Evolutionary conservation across 2,797 vertebrate species (phyloP), one percentile per base, ranked within the genome.

Genomic region (Sciaenops ocellatus): DNA sequence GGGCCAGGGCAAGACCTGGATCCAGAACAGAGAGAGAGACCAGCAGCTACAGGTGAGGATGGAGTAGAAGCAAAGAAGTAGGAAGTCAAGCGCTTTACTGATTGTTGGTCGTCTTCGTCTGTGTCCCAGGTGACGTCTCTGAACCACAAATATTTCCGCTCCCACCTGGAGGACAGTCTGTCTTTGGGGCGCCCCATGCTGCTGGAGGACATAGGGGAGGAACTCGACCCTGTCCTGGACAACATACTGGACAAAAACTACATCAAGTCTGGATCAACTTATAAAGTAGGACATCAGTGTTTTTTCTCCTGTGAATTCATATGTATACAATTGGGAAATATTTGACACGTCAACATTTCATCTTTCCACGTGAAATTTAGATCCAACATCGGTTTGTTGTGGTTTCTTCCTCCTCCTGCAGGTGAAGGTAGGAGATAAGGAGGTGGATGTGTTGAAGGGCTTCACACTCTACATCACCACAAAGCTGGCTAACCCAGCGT

Each of bases 211-310:
- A 83, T 97, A 12, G 95, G 96, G 17, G 96, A 97, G 82, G 96
- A 97, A 48, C 92, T 97, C 64, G 97, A 97, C 85, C 96, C 96
- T 1, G 94, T 94, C 47, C 87, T 97, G 70, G 96, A 97, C 93
- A 96, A 97, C 84, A 93, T 97, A 56, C 90, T 97, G 85, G 97
- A 97, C 92, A 97, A 97, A 84, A 97, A 96, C 89, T 96, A 96
- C 88, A 96, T 97, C 73, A 97, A 95, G 89, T 95, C 94, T 72
- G 96, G 96, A 79, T 96, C 96, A 41, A 95, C 94, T 2, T 90
- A 92, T 34, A 97, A 96, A 91, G 96, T 96, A 91, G 91, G 90
- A 81, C 54, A n/a, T 10, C 22, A 26, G 5, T 4, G 22, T 1
- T 44, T 30, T n/a, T 30, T 5, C 4, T 66, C 46, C 46, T n/a